phyloP scores from a whole-genome alignment of 2,888 invertebrate species.

The Diogma glabrata region DNA sequence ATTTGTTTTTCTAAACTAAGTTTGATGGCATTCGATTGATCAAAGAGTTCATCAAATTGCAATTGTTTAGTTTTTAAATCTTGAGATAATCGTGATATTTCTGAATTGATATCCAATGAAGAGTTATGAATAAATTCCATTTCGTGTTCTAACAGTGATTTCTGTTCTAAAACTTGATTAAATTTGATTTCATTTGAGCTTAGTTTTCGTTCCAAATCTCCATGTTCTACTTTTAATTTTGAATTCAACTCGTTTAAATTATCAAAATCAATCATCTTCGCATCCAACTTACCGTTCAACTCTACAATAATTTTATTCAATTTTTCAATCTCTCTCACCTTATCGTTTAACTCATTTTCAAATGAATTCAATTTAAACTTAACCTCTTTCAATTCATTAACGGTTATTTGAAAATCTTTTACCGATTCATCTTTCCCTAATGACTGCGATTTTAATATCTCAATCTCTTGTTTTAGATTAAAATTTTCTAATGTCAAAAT shows the following conservation, averaged over 20 bases:
- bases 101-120: slow-evolving; percentile 47
- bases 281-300: slow-evolving; percentile 18
- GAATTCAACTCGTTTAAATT: slow-evolving; percentile 34
- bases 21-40: slow-evolving; percentile 37
- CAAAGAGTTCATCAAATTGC: slow-evolving; percentile 41
- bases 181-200: slow-evolving; percentile 45
- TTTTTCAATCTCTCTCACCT: slow-evolving; percentile 36
- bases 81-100: slow-evolving; percentile 43
- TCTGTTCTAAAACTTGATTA: slow-evolving; percentile 42
- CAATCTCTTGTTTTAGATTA: no score
- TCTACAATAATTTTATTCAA: slow-evolving; percentile 28
- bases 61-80: slow-evolving; percentile 46
- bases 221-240: slow-evolving; percentile 41
- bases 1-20: slow-evolving; percentile 34
- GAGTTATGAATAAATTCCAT: slow-evolving; percentile 46
- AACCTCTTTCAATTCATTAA: slow-evolving; percentile 29
- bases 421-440: slow-evolving; percentile 26
- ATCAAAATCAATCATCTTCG: slow-evolving; percentile 24
- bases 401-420: slow-evolving; percentile 19
- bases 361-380: slow-evolving; percentile 29
- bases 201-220: slow-evolving; percentile 46
- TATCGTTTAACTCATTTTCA: slow-evolving; percentile 37
- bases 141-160: slow-evolving; percentile 46
- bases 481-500: neutral
- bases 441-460: no score